Conservation (phyloP, 2,888 invertebrate species). For the Agrotis exclamationis region DNA sequence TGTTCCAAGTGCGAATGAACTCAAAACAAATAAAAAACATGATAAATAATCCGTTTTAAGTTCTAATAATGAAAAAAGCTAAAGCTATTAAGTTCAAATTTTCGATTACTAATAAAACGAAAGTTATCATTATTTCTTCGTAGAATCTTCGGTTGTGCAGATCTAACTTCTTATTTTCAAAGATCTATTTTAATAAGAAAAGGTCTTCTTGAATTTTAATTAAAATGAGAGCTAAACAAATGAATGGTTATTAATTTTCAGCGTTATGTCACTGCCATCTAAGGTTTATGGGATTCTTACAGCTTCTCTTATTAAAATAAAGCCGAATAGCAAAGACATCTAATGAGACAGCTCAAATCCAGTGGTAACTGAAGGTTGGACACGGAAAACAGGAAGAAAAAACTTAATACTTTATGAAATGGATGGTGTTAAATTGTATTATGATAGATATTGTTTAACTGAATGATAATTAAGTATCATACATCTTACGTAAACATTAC, state of each 20-base stretch:
- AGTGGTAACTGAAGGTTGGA: not conserved
- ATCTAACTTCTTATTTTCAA: not conserved
- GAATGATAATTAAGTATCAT: not conserved
- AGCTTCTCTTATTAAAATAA: slow-evolving; percentile 16
- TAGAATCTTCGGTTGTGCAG: not conserved
- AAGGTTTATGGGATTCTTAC: slow-evolving; percentile 9
- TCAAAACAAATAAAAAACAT: no score
- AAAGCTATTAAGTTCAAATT: not conserved
- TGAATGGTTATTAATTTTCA: slow-evolving; percentile 48
- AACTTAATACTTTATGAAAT: slow-evolving; percentile 16
- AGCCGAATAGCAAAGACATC: slow-evolving; percentile 8
- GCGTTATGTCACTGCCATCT: slow-evolving; percentile 19
- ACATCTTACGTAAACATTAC: no score
- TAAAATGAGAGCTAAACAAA: slow-evolving; percentile 50
- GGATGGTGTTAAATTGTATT: not conserved
- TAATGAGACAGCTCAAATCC: not conserved
- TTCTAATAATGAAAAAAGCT: not conserved
- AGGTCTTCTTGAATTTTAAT: slow-evolving; percentile 46
- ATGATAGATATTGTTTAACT: not conserved
- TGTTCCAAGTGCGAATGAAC: no score
- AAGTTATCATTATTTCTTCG: slow-evolving; percentile 6
- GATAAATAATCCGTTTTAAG: no score
- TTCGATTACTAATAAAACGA: not conserved
- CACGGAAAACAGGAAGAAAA: not conserved
- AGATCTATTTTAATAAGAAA: slow-evolving; percentile 9